phyloP scores from a whole-genome alignment of 2,113 vertebrate genomes.

The Podocnemis expansa region DNA sequence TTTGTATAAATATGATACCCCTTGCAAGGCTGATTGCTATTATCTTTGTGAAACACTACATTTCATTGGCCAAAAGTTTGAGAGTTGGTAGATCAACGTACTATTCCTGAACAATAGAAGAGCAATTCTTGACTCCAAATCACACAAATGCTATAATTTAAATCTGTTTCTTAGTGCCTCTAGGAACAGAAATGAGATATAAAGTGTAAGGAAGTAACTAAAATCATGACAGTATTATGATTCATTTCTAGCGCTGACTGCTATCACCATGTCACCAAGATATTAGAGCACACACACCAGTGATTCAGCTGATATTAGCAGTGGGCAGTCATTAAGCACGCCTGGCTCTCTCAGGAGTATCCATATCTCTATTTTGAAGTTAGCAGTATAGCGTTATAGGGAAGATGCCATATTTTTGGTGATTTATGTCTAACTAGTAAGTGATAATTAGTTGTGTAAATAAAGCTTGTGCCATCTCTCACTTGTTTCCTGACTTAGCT shows the following conservation, averaged over 20 bases:
- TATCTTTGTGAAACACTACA: slow-evolving; percentile 1
- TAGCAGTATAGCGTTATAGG: neutral
- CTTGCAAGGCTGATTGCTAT: slow-evolving; percentile 23
- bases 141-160: neutral
- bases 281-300: neutral
- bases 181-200: slow-evolving; percentile 6
- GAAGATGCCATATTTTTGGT: neutral
- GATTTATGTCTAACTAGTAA: neutral
- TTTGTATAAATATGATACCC: neutral
- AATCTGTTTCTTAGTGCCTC: neutral
- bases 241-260: neutral
- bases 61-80: neutral
- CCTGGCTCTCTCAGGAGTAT: neutral
- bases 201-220: slow-evolving; percentile 16
- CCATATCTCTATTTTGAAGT: neutral
- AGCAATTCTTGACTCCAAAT: neutral
- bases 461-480: too few relatives aligned
- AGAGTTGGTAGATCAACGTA: too few relatives aligned
- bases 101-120: too few relatives aligned
- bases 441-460: neutral
- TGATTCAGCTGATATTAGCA: neutral
- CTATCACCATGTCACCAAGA: neutral
- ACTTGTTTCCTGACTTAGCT: neutral
- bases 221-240: neutral
- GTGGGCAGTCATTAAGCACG: neutral